Percentiles rank a stretch among this genome's conserved stretches.
Conservation (phyloP, 2,888 invertebrate genomes). For the Drosophila testacea region DNA sequence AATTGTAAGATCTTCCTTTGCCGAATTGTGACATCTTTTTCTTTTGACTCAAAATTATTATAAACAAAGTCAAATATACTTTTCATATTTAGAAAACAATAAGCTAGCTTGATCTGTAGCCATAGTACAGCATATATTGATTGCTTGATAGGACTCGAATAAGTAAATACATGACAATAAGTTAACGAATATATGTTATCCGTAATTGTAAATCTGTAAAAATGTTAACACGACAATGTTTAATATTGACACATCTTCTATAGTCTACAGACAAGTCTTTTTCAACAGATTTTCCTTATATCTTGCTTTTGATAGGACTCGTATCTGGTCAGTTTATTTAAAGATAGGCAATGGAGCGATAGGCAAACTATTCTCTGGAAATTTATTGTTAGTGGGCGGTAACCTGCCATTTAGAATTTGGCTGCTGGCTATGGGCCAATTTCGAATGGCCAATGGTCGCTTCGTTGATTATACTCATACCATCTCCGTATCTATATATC, state of each 20-base stretch:
- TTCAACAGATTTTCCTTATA: background rate
- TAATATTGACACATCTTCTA: too few species aligned
- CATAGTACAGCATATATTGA: too few species aligned
- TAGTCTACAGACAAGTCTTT: background rate
- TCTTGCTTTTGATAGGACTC: background rate
- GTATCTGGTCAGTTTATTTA: constrained; percentile 2
- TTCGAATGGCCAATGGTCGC: constrained; percentile 15
- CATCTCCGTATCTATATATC: background rate
- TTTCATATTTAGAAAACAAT: too few species aligned
- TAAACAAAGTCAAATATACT: too few species aligned
- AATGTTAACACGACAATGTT: background rate
- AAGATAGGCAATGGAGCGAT: constrained; percentile 16
- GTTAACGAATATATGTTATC: background rate
- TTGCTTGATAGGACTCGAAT: too few species aligned
- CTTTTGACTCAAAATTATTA: too few species aligned
- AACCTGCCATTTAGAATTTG: constrained; percentile 41
- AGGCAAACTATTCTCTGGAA: constrained; percentile 40
- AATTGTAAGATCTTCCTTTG: too few species aligned
- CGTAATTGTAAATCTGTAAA: background rate
- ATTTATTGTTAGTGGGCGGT: constrained; percentile 68
- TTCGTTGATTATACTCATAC: constrained; percentile 38
- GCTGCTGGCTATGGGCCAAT: constrained; percentile 26
- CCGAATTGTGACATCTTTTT: too few species aligned
- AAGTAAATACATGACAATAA: background rate
- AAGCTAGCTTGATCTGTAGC: too few species aligned